Conservation (phyloP, 2,888 invertebrate species). For the Athrips mouffetella region DNA sequence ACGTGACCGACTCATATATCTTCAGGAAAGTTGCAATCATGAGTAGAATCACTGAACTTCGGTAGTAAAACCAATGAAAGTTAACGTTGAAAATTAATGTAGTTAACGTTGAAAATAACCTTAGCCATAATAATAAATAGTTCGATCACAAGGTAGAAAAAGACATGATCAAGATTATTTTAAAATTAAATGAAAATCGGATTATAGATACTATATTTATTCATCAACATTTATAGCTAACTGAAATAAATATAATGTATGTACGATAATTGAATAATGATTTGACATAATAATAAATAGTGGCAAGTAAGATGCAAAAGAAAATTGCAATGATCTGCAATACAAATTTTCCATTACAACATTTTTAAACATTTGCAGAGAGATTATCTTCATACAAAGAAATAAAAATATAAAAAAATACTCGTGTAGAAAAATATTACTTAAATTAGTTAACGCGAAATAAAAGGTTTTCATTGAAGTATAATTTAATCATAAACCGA, state of each 20-base stretch:
- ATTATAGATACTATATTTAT: conserved; percentile 30
- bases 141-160: not conserved
- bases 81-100: too few relatives aligned
- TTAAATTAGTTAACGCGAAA: conserved; percentile 6
- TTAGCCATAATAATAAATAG: too few relatives aligned
- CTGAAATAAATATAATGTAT: conserved; percentile 16
- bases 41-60: too few relatives aligned
- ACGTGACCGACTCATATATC: too few relatives aligned
- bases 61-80: too few relatives aligned
- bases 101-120: too few relatives aligned
- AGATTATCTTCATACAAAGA: conserved; percentile 17
- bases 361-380: not conserved
- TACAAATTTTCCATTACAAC: not conserved
- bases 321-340: not conserved
- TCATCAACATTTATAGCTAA: conserved; percentile 36
- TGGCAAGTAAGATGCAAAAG: not conserved
- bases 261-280: conserved; percentile 12
- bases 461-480: not conserved
- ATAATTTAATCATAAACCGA: conserved; percentile 7
- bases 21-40: too few relatives aligned
- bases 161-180: not conserved
- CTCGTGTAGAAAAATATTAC: conserved; percentile 19
- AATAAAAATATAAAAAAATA: conserved; percentile 20
- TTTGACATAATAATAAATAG: conserved; percentile 1
- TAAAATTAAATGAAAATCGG: not conserved